phyloP scores from a whole-genome alignment of 2,888 invertebrate genomes.

The Parelbella ahira region DNA sequence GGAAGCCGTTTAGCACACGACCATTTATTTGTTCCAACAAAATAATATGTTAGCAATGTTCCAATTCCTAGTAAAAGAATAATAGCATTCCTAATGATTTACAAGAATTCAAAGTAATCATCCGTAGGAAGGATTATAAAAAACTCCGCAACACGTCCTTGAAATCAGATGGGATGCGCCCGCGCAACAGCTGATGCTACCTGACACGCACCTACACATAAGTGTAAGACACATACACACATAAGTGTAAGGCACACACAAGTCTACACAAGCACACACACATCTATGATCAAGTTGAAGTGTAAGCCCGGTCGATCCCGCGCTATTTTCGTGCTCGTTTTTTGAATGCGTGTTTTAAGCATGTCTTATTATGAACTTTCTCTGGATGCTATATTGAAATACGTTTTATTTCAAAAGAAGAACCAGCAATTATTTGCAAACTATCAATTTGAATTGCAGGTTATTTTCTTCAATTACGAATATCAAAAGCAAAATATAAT shows the following conservation, averaged over 20 bases:
- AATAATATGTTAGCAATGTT: neutral
- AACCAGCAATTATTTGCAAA: too few species aligned
- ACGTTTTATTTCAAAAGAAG: too few species aligned
- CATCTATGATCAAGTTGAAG: constrained; percentile 25
- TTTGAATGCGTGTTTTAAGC: constrained; percentile 23
- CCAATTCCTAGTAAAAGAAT: constrained; percentile 14
- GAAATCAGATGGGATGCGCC: constrained; percentile 74
- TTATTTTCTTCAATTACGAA: too few species aligned
- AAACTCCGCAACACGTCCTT: constrained; percentile 63
- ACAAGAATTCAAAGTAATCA: constrained; percentile 24
- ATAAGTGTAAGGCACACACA: constrained; percentile 30
- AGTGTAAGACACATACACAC: too few species aligned
- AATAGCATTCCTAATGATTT: constrained; percentile 9
- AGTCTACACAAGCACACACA: constrained; percentile 1
- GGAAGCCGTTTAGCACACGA: too few species aligned
- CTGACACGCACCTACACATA: constrained; percentile 47
- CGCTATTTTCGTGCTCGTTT: constrained; percentile 20
- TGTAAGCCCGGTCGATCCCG: constrained; percentile 15
- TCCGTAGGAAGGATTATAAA: constrained; percentile 27
- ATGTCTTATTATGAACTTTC: constrained; percentile 15
- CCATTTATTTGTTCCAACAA: neutral
- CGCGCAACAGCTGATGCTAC: constrained; percentile 75
- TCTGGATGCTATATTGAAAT: neutral
- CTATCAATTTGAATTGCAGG: too few species aligned
- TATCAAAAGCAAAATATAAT: too few species aligned